Base-by-base conservation (phyloP, 1,140 invertebrate species). In the Dolichoris vasculosae region DNA sequence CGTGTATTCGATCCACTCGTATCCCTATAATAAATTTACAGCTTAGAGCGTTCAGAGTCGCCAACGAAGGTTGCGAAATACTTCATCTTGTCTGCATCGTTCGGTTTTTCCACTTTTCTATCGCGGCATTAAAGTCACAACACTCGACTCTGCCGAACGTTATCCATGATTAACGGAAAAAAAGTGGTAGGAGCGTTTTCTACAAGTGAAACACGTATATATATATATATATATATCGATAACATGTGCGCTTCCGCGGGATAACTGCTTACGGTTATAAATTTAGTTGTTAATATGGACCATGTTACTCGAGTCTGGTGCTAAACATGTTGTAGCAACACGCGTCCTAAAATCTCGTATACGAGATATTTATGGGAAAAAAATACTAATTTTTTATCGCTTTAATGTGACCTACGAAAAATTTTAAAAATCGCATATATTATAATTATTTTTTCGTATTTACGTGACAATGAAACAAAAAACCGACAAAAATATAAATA, bases 221-320 rank as follows among this genome's bases (percentile, higher is more conserved):
- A 26, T 26, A 59, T n/a, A n/a, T n/a, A n/a, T n/a, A n/a, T n/a
- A n/a, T n/a, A n/a, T n/a, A n/a, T n/a, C 2, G 23, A 1, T 59
- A 2, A 26, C 2, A 59, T 26, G 7, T 26, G 23, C 23, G 23
- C 20, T 59, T 63, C n/a, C 13, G 71, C 17, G 30, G 75, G 46
- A 48, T 55, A 63, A 35, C 43, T 76, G 2, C 38, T 30, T n/a
- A 30, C 11, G 30, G 6, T 15, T 75, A 35, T 75, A 83, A 83
- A 83, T 75, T 83, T 75, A n/a, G 35, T 43, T 69, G 69, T 51
- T 82, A 51, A 55, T 75, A 51, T 7, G 9, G 43, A n/a, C 30
- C 30, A 40, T 7, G 35, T 71, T 20, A 11, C 11, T 35, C 38
- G 69, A 73, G 40, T 40, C 38, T 73, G 13, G 43, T 43, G 23